Percentiles rank a stretch among this genome's conserved stretches.
Conservation (phyloP, 2,797 vertebrate genomes). For the Mus minutoides region DNA sequence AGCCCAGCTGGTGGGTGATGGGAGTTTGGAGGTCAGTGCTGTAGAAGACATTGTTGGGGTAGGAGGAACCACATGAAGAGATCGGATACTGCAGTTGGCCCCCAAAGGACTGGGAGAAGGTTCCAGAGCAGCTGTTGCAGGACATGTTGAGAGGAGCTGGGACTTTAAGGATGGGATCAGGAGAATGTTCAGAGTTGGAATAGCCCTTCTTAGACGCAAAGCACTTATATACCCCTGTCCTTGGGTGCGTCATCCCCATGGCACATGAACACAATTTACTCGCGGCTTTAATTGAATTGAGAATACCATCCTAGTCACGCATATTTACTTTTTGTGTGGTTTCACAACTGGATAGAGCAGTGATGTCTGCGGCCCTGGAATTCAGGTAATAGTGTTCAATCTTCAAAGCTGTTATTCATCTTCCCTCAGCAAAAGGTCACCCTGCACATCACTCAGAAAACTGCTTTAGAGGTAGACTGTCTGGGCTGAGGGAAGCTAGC, state of each 20-base stretch:
- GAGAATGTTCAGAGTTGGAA: not conserved
- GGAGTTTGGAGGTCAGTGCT: not conserved
- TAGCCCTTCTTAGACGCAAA: not conserved
- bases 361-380: not conserved
- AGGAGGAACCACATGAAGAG: not conserved
- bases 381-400: not conserved
- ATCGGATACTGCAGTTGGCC: not conserved
- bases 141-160: not conserved
- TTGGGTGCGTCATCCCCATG: not conserved
- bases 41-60: not conserved
- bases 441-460: constrained; percentile 22
- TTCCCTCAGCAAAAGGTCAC: constrained; percentile 35
- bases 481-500: constrained; percentile 44
- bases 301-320: not conserved
- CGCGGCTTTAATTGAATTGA: not conserved
- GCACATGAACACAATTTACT: not conserved
- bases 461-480: not conserved
- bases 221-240: constrained; percentile 14
- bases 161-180: not conserved
- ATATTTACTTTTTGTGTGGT: not conserved
- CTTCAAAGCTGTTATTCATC: constrained; percentile 67
- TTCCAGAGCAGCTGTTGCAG: constrained; percentile 39
- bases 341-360: not conserved
- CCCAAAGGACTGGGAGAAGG: not conserved
- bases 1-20: not conserved